phyloP scores from a whole-genome alignment of 2,113 vertebrate species.

The Phaethornis superciliosus region DNA sequence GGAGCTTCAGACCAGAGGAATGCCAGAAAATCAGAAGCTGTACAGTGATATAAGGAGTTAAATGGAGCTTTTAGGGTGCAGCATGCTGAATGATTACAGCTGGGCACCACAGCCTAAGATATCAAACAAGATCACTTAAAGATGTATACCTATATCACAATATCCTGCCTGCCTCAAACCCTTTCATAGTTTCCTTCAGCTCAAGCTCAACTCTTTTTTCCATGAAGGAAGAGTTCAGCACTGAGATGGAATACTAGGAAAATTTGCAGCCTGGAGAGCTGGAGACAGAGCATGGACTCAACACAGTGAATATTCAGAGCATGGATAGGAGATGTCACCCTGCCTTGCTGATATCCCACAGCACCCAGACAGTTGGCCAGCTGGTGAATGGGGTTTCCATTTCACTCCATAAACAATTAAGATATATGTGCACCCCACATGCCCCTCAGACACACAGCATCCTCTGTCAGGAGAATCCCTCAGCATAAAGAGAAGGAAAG shows the following conservation, averaged over 20 bases:
- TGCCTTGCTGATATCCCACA: not conserved
- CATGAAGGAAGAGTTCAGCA: not conserved
- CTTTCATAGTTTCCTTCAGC: not conserved
- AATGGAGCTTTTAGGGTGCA: not conserved
- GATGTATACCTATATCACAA: not conserved
- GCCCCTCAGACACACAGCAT: not conserved
- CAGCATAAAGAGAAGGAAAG: accelerated
- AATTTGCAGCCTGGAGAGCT: not conserved
- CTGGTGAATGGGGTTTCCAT: not conserved
- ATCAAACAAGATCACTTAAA: not conserved
- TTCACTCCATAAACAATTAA: not conserved
- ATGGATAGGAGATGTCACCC: not conserved
- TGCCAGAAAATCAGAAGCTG: not conserved
- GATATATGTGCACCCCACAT: accelerated
- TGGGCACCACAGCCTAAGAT: not conserved
- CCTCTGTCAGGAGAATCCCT: not conserved
- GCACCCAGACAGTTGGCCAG: not conserved
- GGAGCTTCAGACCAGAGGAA: not conserved
- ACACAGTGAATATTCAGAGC: not conserved
- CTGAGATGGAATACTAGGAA: not conserved
- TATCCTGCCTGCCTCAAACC: not conserved
- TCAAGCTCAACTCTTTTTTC: not conserved
- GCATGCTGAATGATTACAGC: not conserved
- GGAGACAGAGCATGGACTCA: not conserved
- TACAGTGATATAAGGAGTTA: not conserved